Conservation (phyloP, 2,797 vertebrate species). For the Molossus molossus region DNA sequence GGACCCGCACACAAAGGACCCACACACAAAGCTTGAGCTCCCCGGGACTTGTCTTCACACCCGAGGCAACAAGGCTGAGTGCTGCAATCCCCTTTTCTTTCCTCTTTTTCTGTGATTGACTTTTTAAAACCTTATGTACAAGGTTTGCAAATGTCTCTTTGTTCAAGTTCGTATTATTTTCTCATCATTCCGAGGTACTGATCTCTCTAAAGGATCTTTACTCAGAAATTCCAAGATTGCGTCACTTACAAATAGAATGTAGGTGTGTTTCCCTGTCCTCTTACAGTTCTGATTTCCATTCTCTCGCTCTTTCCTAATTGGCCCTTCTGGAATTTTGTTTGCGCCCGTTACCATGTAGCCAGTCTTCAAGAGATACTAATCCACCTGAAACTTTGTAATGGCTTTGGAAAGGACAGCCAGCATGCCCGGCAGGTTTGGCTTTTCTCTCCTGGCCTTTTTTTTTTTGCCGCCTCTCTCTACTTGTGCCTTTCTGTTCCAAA, state of each 20-base stretch:
- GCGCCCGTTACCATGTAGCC: background rate
- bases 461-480: background rate
- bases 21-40: background rate
- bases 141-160: background rate
- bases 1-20: fast-evolving
- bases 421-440: background rate
- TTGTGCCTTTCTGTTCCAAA: background rate
- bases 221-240: background rate
- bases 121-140: background rate
- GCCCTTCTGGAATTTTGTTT: background rate
- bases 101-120: background rate
- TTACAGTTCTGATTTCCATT: background rate
- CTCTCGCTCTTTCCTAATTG: background rate
- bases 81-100: background rate
- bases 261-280: background rate
- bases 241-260: background rate
- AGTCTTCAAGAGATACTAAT: background rate
- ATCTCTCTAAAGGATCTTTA: background rate
- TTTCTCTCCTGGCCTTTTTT: background rate
- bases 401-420: background rate
- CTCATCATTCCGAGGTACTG: background rate
- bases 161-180: background rate
- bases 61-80: background rate
- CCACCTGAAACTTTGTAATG: background rate
- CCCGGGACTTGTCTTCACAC: fast-evolving